Base-by-base conservation (phyloP, 2,888 invertebrate species). In the Copidosoma aretas region DNA sequence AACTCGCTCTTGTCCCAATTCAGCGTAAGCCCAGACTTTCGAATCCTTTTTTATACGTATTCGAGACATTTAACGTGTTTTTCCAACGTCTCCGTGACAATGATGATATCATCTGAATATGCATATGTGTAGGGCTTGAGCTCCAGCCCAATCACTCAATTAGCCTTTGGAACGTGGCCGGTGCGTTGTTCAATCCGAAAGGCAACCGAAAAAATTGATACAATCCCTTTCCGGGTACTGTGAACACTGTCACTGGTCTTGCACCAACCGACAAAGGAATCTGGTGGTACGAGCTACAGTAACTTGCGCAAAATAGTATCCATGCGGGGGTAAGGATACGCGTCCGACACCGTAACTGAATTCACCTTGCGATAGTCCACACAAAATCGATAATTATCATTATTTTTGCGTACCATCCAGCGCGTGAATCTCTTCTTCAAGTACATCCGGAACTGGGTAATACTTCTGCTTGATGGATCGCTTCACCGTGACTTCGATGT, bases 241-340 rank as follows among this genome's bases (percentile, higher is more conserved):
- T 71, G 57, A 76, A 77, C 0, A 75, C 76, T 0, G 76, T 74
- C 8, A 76, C 71, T 10, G 71, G 60, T 1, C 65, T 32, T 17
- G 70, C 71, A 3, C 49, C 46, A 12, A 60, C 39, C 0, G 71
- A 63, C 1, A 76, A 24, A 1, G 64, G 67, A 0, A 76, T 61
- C 56, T 78, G 76, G 12, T 65, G 67, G 19, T 75, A 77, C 0
- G 73, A 74, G 10, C 69, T 68, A 4, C 64, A 73, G 0, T 1
- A 82, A 67, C 21, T 74, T 71, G 39, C 80, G 75, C 8, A 80
- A 59, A 14, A 78, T 80, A 0, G 73, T 64, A 0, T 63, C 67
- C 68, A 74, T 75, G 0, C 58, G 15, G 1, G 72, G 70, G 14
- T 61, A 49, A 0, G 74, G 74, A 12, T 73, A 75, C 2, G 71